These are phyloP conservation scores for Sphaeridia pumilis DNA, from an alignment of 2,888 invertebrate genomes.

Conservation along the genomic window DNA sequence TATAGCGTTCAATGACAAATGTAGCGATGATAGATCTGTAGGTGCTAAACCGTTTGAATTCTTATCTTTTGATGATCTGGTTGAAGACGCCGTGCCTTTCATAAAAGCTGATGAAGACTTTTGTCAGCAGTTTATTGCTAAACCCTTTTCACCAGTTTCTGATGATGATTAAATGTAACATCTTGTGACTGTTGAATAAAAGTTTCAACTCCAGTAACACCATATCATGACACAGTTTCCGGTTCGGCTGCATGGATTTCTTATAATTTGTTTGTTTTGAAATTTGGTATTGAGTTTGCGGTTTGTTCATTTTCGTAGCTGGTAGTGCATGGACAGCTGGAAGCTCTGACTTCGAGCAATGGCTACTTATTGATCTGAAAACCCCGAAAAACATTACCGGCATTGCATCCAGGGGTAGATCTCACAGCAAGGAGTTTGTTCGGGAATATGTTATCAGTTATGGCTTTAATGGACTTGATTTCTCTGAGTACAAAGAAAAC, in stretches of 20 bases:
- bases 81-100: slow-evolving; percentile 7
- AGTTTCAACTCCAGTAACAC: too few species aligned
- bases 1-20: slow-evolving; percentile 46
- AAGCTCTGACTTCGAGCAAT: slow-evolving; percentile 84
- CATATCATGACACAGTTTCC: too few species aligned
- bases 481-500: slow-evolving; percentile 75
- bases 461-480: slow-evolving; percentile 80
- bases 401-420: slow-evolving; percentile 71
- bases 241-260: slow-evolving; percentile 5
- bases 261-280: slow-evolving; percentile 26
- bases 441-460: slow-evolving; percentile 89
- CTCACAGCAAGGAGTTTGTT: slow-evolving; percentile 80
- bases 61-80: slow-evolving; percentile 11
- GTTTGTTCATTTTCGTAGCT: slow-evolving; percentile 47
- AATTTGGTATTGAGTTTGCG: slow-evolving; percentile 24
- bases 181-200: neutral
- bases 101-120: slow-evolving; percentile 2
- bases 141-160: slow-evolving; percentile 6
- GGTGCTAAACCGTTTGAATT: slow-evolving; percentile 2
- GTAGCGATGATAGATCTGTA: neutral
- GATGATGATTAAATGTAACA: neutral
- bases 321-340: slow-evolving; percentile 84
- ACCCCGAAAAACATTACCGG: slow-evolving; percentile 70
- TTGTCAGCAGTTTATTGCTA: slow-evolving; percentile 10
- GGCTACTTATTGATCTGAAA: slow-evolving; percentile 79